These are phyloP conservation scores for Danaus plexippus DNA, from an alignment of 1,140 invertebrate genomes.

Conservation along the genomic window DNA sequence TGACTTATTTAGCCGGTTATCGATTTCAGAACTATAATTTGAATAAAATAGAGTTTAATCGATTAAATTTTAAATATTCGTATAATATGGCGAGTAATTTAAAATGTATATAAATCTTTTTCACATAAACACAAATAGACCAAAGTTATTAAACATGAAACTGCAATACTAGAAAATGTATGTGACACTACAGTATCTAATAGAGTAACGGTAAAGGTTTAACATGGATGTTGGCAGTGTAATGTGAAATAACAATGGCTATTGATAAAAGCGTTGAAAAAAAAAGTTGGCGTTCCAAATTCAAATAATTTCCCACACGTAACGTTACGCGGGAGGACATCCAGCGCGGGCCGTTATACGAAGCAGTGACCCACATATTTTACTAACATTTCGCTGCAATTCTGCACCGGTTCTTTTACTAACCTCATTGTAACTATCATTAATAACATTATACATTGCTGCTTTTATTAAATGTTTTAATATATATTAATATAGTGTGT, in stretches of 20 bases:
- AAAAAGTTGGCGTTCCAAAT: slow-evolving; percentile 64
- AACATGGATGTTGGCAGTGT: slow-evolving; percentile 45
- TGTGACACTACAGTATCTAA: slow-evolving; percentile 8
- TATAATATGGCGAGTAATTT: not conserved
- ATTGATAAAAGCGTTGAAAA: slow-evolving; percentile 53
- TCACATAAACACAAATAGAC: slow-evolving; percentile 3
- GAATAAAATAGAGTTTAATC: not conserved
- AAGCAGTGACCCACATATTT: slow-evolving; percentile 61
- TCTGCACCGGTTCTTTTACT: slow-evolving; percentile 38
- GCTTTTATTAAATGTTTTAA: slow-evolving; percentile 1
- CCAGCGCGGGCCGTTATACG: slow-evolving; percentile 67
- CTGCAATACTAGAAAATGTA: too few relatives aligned
- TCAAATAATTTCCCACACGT: slow-evolving; percentile 71
- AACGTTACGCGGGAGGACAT: slow-evolving; percentile 69
- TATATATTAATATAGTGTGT: slow-evolving; percentile 4
- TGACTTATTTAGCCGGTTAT: slow-evolving; percentile 17
- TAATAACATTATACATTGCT: slow-evolving; percentile 32
- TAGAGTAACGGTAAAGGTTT: slow-evolving; percentile 48
- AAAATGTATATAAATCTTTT: slow-evolving; percentile 2
- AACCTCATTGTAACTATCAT: slow-evolving; percentile 47
- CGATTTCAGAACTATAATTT: slow-evolving; percentile 6
- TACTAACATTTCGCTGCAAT: slow-evolving; percentile 51
- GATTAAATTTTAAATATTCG: not conserved
- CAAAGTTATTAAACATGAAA: not conserved
- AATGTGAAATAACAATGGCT: slow-evolving; percentile 58